Base-by-base conservation (phyloP, 1,140 invertebrate species). In the Panonychus citri region DNA sequence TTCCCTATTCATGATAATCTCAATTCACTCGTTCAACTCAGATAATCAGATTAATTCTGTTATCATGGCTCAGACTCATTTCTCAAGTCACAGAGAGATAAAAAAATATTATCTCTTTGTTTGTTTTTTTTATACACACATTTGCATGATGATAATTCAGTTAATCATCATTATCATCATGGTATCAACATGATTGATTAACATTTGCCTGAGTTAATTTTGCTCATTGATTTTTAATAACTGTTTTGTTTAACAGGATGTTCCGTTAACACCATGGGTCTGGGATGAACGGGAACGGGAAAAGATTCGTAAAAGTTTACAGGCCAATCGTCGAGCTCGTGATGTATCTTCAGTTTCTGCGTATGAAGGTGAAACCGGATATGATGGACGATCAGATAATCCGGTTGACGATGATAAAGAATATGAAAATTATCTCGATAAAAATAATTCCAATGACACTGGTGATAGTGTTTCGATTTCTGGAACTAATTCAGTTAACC, bases 191-290 rank as follows among this genome's bases (percentile, higher is more conserved):
- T n/a, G n/a, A n/a, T n/a, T n/a, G n/a, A 34, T 34, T 34, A 12
- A 34, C 30, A 34, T 34, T n/a, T 34, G 30, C 5, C 30, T 34
- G 5, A 34, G 5, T 34, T 5, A 7, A 12, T 34, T 12, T 34
- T 34, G 30, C 5, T 7, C 12, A 12, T 27, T 51, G 17, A 27
- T 27, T 51, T 1, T 26, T 13, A 28, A 46, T 46, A 17, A n/a
- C 19, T 46, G 8, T 27, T 7, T 27, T 51, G 3, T 3, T 27
- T 39, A 7, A 54, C 42, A 82, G 80, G 80, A 89, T 72, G 81
- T 84, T 10, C 82, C 85, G 71, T 79, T 87, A 66, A 85, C 83
- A 17, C 84, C 89, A 65, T 87, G 81, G 76, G 69, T 83, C 19
- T 90, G 86, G 86, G 82, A 85, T 58, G 76, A 79, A 62, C 75